Conservation (phyloP, 2,888 invertebrate species). For the Cryptocephalus primarius region DNA sequence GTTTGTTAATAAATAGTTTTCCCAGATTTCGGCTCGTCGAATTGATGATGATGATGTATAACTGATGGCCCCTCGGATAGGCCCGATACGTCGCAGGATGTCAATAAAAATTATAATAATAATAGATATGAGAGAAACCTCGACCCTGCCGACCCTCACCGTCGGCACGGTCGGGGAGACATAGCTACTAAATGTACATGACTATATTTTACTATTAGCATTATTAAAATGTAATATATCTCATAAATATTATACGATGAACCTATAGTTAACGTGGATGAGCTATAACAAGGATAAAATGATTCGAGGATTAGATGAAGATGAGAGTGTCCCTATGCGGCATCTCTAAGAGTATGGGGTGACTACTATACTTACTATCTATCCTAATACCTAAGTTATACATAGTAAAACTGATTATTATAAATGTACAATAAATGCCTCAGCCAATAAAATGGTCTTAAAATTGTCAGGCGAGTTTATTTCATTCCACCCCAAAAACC, state of each 20-base stretch:
- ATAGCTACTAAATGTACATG: constrained; percentile 29
- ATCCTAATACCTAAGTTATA: constrained; percentile 36
- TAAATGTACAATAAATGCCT: constrained; percentile 41
- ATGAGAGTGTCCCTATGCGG: constrained; percentile 12
- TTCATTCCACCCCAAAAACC: constrained; percentile 4
- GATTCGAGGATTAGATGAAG: constrained; percentile 3
- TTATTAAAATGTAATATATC: constrained; percentile 23
- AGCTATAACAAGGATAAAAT: constrained; percentile 14
- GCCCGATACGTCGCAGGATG: no score
- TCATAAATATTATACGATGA: constrained; percentile 4
- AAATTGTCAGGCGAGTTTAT: constrained; percentile 18
- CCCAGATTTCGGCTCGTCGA: constrained; percentile 22
- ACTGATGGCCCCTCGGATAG: no score
- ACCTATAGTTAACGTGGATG: constrained; percentile 7
- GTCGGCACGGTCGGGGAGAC: no score
- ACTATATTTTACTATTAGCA: constrained; percentile 35
- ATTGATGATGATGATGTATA: not conserved
- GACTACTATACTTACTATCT: constrained; percentile 33
- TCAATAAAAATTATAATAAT: no score
- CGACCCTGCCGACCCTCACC: no score
- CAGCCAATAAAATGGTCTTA: constrained; percentile 39
- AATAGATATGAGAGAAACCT: no score
- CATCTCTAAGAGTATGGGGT: constrained; percentile 34
- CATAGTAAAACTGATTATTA: constrained; percentile 36
- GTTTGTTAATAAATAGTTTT: constrained; percentile 27